Base-by-base conservation (phyloP, 2,113 vertebrate genomes). In the Oceanites oceanicus region DNA sequence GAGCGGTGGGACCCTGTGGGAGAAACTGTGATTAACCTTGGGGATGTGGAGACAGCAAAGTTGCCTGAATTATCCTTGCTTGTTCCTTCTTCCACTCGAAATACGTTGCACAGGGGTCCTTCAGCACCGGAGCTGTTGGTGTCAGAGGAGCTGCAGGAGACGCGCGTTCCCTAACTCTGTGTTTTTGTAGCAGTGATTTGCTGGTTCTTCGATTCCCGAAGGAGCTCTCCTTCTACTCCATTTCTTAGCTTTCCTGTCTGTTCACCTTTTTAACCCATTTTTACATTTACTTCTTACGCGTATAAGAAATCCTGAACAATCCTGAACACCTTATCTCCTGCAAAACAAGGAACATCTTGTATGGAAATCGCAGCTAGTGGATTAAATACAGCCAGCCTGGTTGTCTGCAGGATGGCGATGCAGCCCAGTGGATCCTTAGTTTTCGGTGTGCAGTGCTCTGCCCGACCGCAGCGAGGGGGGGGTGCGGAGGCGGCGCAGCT, bases 301-400 rank as follows among this genome's bases (percentile, higher is more conserved):
- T 23, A 9, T 61, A 68, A 94, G 70, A 88, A 83, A 68, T n/a
- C 58, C 62, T 72, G 67, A 67, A 5, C 47, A 7, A 2, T n/a
- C 58, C 96, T 95, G 95, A 97, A 96, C 96, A 96, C 96, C 95
- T 96, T 91, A 94, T 97, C 88, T 86, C 63, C 91, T 83, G 67
- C 75, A 19, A 32, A 8, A 26, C 82, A 26, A 52, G 78, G 92
- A n/a, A 38, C n/a, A 26, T 23, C 74, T 79, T 16, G 74, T 63
- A 0, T 13, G 88, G 62, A 2, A 36, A 2, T 17, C 18, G 6
- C 49, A 49, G 75, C 50, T 5, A 1, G 20, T 3, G 68, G 72
- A 1, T 13, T 77, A 10, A n/a, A 1, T 2, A 0, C 13, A 8
- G 5, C 4, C 40, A 5, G 42, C 2, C 45, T 6, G 20, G 3